Evolutionary conservation across 2,797 vertebrate genomes (phyloP), one percentile per base, ranked within the genome.

Genomic region (Enteromius afrohamiltoni): DNA sequence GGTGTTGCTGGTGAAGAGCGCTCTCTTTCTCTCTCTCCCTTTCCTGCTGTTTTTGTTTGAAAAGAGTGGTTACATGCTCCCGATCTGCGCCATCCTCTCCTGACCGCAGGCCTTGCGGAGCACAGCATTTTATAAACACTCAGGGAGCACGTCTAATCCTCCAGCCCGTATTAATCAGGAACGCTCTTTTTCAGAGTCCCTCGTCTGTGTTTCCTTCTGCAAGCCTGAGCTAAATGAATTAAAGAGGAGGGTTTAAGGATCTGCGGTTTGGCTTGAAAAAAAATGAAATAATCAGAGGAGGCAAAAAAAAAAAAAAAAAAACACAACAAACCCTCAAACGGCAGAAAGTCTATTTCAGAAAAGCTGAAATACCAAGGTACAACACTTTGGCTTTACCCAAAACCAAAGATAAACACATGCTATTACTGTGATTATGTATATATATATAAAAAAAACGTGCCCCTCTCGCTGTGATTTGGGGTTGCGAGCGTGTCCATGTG

Each of bases 361-460:
- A 94, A 95, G 94, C 94, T 94, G 94, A 83, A 95, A 94, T 93
- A 95, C 94, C 94, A 93, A 95, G 94, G 93, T 94, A 89, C 93
- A 93, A 91, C 91, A 89, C 91, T 90, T 95, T 93, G 92, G 69
- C 78, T 83, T 85, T 93, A 94, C 94, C 95, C 95, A 96, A 96
- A 91, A 95, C 95, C 95, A 96, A 73, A 96, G 95, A 96, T 96
- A 96, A 96, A 96, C 95, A 95, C 94, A 94, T 90, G 93, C 94
- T 94, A 94, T 96, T 95, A 95, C 95, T 94, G 94, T 92, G 93
- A 96, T 95, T 94, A 93, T 94, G 95, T 94, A 60, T 40, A 45
- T 62, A 23, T 62, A 34, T 31, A 31, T 31, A 34, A 6, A 14
- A 93, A 87, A 96, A 95, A 93, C 93, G 89, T 84, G 94, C 94